These are phyloP conservation scores for Electrophaes corylata DNA, from an alignment of 2,888 invertebrate genomes.

Conservation along the genomic window DNA sequence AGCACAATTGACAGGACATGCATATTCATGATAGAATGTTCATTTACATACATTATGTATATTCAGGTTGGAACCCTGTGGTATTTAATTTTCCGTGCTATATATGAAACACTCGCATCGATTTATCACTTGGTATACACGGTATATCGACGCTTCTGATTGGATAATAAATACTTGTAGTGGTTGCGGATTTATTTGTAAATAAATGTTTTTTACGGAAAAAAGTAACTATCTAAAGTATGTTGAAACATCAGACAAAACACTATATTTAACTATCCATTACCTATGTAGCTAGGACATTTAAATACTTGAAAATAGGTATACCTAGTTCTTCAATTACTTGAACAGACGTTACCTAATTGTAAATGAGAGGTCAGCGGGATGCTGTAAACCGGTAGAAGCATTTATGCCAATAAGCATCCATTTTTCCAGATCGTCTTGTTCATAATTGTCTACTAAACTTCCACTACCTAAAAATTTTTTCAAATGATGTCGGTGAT, in stretches of 20 bases:
- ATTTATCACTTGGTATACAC: too few species aligned
- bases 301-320: slow-evolving; percentile 2
- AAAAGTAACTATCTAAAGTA: neutral
- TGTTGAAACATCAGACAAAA: neutral
- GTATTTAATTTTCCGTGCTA: neutral
- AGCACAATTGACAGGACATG: neutral
- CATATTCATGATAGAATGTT: neutral
- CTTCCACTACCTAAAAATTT: neutral
- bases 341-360: slow-evolving; percentile 15
- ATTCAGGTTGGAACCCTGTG: neutral
- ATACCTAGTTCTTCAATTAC: slow-evolving; percentile 9
- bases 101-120: neutral
- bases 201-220: too few species aligned
- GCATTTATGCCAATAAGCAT: slow-evolving; percentile 26
- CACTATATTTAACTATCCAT: neutral
- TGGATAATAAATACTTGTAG: too few species aligned
- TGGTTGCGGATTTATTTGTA: too few species aligned
- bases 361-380: slow-evolving; percentile 23
- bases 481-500: too few species aligned
- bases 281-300: too few species aligned
- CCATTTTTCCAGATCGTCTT: neutral
- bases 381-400: slow-evolving; percentile 25
- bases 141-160: too few species aligned
- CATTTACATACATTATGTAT: neutral
- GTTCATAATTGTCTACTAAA: neutral